Base-by-base conservation (phyloP, 1,140 invertebrate species). In the Oedothorax gibbosus region DNA sequence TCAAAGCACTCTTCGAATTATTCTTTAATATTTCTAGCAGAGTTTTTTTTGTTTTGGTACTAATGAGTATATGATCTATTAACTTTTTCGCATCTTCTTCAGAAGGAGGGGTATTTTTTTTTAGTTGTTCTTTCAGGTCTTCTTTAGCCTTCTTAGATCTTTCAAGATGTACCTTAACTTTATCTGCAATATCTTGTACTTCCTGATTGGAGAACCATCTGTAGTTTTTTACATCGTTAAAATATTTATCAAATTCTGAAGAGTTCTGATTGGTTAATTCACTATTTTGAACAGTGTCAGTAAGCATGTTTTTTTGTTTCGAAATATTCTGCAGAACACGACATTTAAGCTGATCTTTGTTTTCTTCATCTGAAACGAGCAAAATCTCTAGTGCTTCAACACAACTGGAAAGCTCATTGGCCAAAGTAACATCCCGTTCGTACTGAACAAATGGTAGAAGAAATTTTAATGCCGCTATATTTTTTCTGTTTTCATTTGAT, bases 161-260 rank as follows among this genome's bases (percentile, higher is more conserved):
- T n/a, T 53, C 8, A 2, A 71, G 12, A 4, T 53, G 50, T 0
- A 53, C 15, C 2, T 9, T 18, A 54, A 71, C 20, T 9, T 53
- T 10, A 11, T 71, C 20, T 53, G n/a, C 54, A 14, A 71, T 71
- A 18, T 8, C 7, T 9, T n/a, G 1, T 11, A 54, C 54, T 11
- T 71, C 69, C 12, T 71, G 50, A 18, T 71, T 51, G 8, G 69
- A 11, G 50, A 71, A 71, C 69, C 69, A 71, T 7, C 8, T 53
- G 15, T 3, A 71, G 12, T n/a, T 20, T 54, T 6, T 15, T 18
- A 18, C 50, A 71, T 71, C 69, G 2, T 18, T 71, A 4, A 71
- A 71, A 53, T 53, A 71, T 11, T 2, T 10, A 6, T 15, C 14
- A 0, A 71, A 10, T 9, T 18, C 69, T 7, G 50, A 18, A 18